phyloP scores from a whole-genome alignment of 2,113 vertebrate species.

The Triplophysa tibetana region DNA sequence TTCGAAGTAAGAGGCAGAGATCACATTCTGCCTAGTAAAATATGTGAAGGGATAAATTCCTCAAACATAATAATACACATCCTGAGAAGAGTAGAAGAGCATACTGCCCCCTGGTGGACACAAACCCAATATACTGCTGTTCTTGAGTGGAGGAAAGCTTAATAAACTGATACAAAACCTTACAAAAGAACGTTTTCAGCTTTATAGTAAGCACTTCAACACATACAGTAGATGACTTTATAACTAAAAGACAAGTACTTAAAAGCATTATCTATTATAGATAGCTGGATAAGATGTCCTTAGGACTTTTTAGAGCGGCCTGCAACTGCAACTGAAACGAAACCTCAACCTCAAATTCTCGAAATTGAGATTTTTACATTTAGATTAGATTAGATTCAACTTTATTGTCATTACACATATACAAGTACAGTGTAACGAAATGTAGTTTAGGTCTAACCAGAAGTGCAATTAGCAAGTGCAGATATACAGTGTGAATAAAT shows the following conservation, averaged over 20 bases:
- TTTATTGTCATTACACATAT: too few species aligned
- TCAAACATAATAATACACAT: conserved; percentile 5
- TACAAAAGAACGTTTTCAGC: too few species aligned
- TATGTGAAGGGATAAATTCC: conserved; percentile 33
- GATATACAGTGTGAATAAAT: too few species aligned
- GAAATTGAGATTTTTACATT: too few species aligned
- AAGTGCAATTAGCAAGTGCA: too few species aligned
- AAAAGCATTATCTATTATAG: neutral
- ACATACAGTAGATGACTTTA: neutral
- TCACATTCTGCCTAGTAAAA: conserved; percentile 22
- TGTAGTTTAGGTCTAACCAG: too few species aligned
- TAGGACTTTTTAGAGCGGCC: too few species aligned
- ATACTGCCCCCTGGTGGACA: conserved; percentile 54
- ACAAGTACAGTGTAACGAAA: too few species aligned
- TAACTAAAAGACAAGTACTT: neutral
- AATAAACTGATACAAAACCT: neutral
- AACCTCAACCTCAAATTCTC: neutral
- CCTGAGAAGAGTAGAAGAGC: conserved; percentile 19
- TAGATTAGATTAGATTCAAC: too few species aligned
- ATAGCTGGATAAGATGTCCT: too few species aligned
- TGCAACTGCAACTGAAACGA: neutral
- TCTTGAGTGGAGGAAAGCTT: neutral
- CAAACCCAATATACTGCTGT: neutral
- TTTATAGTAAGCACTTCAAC: neutral
- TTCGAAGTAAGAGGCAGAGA: neutral